Evolutionary conservation across 2,888 invertebrate genomes (phyloP).

Genomic region (Plagodis pulveraria): DNA sequence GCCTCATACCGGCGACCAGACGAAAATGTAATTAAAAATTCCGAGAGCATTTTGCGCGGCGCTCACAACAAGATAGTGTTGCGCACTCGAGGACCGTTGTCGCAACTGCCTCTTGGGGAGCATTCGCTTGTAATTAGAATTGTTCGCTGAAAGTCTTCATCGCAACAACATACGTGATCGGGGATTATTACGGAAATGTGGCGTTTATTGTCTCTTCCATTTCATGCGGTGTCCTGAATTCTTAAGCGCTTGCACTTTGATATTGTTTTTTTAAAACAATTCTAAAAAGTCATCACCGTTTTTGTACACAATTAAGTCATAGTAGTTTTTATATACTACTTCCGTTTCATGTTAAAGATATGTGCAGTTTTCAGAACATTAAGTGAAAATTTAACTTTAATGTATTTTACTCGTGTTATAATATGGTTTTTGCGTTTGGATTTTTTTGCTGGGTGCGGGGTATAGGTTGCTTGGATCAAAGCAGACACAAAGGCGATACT

Average conservation of each 20-base stretch:
- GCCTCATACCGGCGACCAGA: constrained; percentile 79
- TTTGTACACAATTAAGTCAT: no score
- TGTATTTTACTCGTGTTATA: constrained; percentile 35
- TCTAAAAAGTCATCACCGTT: no score
- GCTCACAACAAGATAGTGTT: constrained; percentile 83
- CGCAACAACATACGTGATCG: constrained; percentile 60
- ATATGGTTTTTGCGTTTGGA: constrained; percentile 31
- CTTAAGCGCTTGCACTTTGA: constrained; percentile 39
- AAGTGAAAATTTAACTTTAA: constrained; percentile 34
- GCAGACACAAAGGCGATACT: constrained; percentile 96
- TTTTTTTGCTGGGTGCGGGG: constrained; percentile 39
- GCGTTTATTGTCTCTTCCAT: constrained; percentile 39
- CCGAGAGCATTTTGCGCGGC: constrained; percentile 81
- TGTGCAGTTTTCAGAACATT: constrained; percentile 2
- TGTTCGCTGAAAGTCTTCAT: constrained; percentile 72
- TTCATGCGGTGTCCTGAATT: constrained; percentile 36
- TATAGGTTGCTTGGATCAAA: constrained; percentile 97
- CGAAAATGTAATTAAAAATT: constrained; percentile 85
- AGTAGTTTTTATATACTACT: no score
- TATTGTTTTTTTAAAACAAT: no score
- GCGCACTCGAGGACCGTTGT: constrained; percentile 75
- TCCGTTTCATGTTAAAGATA: background rate
- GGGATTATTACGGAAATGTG: constrained; percentile 54
- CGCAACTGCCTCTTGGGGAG: constrained; percentile 78
- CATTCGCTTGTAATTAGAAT: constrained; percentile 82